Evolutionary conservation across 2,113 vertebrate species (phyloP), one percentile per base, ranked within the genome.

Genomic region (Larimichthys polyactis): DNA sequence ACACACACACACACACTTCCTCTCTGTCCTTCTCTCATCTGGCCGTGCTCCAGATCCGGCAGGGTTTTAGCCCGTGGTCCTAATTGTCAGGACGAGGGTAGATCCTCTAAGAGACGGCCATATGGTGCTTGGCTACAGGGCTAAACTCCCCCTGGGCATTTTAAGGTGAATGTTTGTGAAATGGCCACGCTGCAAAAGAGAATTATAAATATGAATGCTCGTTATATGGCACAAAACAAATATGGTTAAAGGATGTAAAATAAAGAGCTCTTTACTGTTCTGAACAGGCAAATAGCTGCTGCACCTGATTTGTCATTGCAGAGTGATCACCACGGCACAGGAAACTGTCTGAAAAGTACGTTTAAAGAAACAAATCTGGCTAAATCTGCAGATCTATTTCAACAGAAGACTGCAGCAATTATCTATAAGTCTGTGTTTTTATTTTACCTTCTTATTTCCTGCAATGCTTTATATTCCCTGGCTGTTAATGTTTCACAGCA

Each of bases 91-190:
- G 85, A 86, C 52, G 70, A 63, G 62, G 73, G 78, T 85, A 51
- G 88, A 82, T 86, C 79, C 84, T 85, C 75, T 63, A 58, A 49
- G 82, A 84, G 83, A 84, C 66, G 22, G 59, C 85, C 92, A 91
- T 89, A 91, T 93, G 92, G 90, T 83, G 68, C 88, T 52, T 64
- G 60, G 87, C 85, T 84, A 9, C 79, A 40, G 84, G 85, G 85
- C 60, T 2, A 8, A 79, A 69, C 11, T 36, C 67, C 81, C 89
- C 78, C 72, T 20, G 17, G 82, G 89, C 75, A 9, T 75, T 82
- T 84, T 84, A 75, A 88, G 78, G 82, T 81, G 82, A 84, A 82
- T 71, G 70, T 69, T 75, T 86, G 22, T 71, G 57, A 58, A 77
- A 69, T 9, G 48, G 60, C 40, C 68, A 49, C 54, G 46, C 43